phyloP scores from a whole-genome alignment of 2,797 vertebrate genomes.

The Hydrolagus colliei region DNA sequence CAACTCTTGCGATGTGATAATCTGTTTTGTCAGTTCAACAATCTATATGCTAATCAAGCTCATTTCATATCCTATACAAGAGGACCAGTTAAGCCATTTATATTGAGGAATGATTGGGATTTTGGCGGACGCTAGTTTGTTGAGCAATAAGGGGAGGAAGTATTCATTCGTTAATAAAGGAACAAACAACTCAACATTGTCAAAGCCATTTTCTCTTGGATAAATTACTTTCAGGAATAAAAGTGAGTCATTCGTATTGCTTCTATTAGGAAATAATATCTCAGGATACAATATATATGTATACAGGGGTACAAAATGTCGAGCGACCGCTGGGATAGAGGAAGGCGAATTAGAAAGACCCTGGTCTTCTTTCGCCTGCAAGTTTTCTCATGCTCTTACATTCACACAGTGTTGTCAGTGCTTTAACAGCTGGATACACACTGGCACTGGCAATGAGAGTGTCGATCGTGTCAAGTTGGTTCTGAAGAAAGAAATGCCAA shows the following conservation, averaged over 20 bases:
- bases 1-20: neutral
- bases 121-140: neutral
- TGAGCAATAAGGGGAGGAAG: neutral
- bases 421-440: neutral
- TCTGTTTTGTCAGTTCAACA: neutral
- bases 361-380: no score
- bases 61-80: neutral
- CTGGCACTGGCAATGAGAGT: neutral
- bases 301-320: no score
- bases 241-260: neutral
- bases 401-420: constrained; percentile 6
- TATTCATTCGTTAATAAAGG: neutral
- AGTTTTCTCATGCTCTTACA: no score
- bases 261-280: no score
- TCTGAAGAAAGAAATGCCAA: neutral
- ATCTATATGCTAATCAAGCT: neutral
- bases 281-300: no score
- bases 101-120: neutral
- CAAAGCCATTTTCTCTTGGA: neutral
- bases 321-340: no score
- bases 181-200: neutral
- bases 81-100: neutral
- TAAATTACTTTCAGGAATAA: constrained; percentile 18
- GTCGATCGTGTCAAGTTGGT: neutral
- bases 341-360: no score